phyloP scores from a whole-genome alignment of 2,888 invertebrate species.

The Helobdella robusta region DNA sequence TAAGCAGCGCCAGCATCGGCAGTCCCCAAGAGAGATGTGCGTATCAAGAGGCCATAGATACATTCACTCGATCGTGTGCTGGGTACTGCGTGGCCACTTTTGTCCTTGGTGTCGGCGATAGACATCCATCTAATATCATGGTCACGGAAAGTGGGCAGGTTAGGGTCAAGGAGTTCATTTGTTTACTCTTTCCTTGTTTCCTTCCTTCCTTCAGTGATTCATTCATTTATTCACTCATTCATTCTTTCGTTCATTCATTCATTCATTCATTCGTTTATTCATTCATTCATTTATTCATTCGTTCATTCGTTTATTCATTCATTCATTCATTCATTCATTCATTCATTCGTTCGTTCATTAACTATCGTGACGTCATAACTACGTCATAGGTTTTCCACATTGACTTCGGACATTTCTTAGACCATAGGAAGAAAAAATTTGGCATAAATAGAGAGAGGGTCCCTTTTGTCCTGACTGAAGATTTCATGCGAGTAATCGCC shows the following conservation, averaged over 20 bases:
- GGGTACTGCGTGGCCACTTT: conserved; percentile 60
- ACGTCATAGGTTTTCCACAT: conserved; percentile 60
- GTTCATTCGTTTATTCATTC: too few relatives aligned
- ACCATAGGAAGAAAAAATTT: conserved; percentile 59
- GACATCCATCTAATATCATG: conserved; percentile 60
- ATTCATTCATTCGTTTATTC: too few relatives aligned
- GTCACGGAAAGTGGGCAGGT: conserved; percentile 55
- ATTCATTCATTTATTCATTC: too few relatives aligned
- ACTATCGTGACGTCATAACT: too few relatives aligned
- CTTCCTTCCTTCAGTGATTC: too few relatives aligned
- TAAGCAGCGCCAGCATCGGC: too few relatives aligned
- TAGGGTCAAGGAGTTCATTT: conserved; percentile 10
- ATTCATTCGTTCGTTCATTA: too few relatives aligned
- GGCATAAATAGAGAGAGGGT: conserved; percentile 58
- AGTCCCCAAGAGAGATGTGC: conserved; percentile 38
- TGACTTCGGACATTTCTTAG: conserved; percentile 59
- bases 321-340: too few relatives aligned
- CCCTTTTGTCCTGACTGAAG: conserved; percentile 58
- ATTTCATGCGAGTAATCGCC: conserved; percentile 57
- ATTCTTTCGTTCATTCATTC: too few relatives aligned
- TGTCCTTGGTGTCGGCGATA: conserved; percentile 57
- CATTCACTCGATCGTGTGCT: conserved; percentile 57
- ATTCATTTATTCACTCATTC: too few relatives aligned
- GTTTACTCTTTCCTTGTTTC: too few relatives aligned
- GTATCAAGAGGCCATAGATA: conserved; percentile 55